Conservation (phyloP, 2,888 invertebrate genomes). For the Plebejus anna region DNA sequence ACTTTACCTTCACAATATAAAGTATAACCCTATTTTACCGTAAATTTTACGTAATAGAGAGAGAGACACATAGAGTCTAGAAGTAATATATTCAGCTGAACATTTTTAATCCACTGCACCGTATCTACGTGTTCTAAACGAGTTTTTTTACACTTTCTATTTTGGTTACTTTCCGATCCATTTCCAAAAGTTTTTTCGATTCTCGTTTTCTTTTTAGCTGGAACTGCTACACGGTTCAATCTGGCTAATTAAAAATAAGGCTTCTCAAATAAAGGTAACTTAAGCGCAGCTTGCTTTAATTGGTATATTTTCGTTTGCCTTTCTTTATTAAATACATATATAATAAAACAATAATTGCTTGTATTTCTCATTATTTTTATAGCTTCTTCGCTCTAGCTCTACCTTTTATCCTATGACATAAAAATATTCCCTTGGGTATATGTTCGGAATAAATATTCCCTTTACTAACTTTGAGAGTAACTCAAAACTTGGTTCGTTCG, state of each 20-base stretch:
- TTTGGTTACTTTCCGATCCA: constrained; percentile 21
- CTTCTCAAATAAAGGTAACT: neutral
- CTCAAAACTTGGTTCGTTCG: no score
- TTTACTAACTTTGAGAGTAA: no score
- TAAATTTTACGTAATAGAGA: neutral
- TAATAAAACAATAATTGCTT: neutral
- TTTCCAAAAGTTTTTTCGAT: constrained; percentile 21
- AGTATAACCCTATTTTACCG: neutral
- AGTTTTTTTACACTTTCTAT: constrained; percentile 8
- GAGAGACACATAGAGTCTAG: neutral
- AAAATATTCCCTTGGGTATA: no score
- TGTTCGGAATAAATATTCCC: no score
- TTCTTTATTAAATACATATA: neutral
- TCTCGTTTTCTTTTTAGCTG: neutral
- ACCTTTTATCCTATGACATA: no score
- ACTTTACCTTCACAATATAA: neutral
- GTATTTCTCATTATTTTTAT: neutral
- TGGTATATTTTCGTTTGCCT: neutral
- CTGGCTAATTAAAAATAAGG: constrained; percentile 6
- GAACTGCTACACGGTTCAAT: constrained; percentile 6
- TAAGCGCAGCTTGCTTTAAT: neutral
- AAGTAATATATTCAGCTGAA: neutral
- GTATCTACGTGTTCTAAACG: constrained; percentile 20
- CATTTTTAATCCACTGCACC: constrained; percentile 15
- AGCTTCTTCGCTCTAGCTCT: no score